phyloP scores from a whole-genome alignment of 1,140 invertebrate genomes.

The Drosophila lacertosa region DNA sequence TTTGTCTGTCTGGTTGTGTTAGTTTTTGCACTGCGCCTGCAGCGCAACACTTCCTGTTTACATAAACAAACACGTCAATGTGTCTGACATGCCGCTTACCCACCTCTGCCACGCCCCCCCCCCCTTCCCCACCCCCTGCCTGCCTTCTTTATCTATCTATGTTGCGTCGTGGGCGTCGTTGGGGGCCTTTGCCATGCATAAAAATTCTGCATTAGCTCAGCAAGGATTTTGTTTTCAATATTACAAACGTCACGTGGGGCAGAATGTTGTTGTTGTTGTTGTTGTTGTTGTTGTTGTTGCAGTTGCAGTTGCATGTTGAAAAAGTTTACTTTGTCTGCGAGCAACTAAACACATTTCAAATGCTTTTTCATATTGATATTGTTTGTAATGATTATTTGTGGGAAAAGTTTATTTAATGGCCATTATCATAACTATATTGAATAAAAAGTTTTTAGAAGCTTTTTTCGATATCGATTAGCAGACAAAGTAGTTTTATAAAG shows the following conservation, averaged over 20 bases:
- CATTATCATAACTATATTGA: conserved; percentile 8
- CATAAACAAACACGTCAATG: conserved; percentile 76
- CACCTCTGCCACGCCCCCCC: background rate
- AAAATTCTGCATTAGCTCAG: conserved; percentile 67
- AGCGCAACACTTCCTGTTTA: conserved; percentile 78
- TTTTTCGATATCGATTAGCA: background rate
- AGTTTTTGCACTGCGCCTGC: conserved; percentile 48
- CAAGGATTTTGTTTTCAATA: conserved; percentile 70
- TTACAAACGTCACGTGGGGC: conserved; percentile 38
- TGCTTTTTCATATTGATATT: conserved; percentile 31
- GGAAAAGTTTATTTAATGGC: conserved; percentile 20
- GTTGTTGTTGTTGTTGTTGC: background rate
- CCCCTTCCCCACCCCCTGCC: background rate
- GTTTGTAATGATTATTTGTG: conserved; percentile 4
- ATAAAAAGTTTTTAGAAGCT: background rate
- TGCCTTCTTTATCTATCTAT: background rate
- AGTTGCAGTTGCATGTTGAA: conserved; percentile 7
- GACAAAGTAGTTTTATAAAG: background rate
- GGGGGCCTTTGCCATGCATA: conserved; percentile 23
- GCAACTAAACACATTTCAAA: conserved; percentile 22
- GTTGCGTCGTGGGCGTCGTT: background rate
- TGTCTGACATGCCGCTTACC: conserved; percentile 52
- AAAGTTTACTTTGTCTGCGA: conserved; percentile 29
- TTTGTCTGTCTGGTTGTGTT: conserved; percentile 32
- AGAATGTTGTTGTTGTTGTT: conserved; percentile 17